phyloP scores from a whole-genome alignment of 2,797 vertebrate genomes.

The Gymnothorax reevesii region DNA sequence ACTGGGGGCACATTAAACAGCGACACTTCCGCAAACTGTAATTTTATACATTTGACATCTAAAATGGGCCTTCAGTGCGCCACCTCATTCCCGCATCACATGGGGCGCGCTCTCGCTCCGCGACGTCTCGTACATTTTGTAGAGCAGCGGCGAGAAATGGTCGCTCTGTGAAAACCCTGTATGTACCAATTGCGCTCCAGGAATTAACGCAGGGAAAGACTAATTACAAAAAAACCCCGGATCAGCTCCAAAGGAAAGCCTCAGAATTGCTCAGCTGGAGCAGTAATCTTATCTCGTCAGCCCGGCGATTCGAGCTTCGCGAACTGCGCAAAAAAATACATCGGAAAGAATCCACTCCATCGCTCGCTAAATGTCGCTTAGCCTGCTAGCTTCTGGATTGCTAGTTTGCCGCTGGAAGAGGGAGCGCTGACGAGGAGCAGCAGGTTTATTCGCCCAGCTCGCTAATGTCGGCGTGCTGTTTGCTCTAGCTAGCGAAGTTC shows the following conservation, averaged over 20 bases:
- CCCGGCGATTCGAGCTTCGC: slow-evolving; percentile 51
- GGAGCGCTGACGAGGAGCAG: background rate
- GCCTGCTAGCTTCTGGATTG: slow-evolving; percentile 55
- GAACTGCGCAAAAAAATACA: slow-evolving; percentile 20
- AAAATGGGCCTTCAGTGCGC: slow-evolving; percentile 53
- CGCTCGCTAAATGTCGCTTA: slow-evolving; percentile 39
- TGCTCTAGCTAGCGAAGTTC: background rate
- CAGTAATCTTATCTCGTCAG: slow-evolving; percentile 50
- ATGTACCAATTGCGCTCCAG: slow-evolving; percentile 53
- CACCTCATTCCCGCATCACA: slow-evolving; percentile 56
- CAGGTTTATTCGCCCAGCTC: background rate
- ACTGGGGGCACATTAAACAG: slow-evolving; percentile 32
- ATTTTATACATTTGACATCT: slow-evolving; percentile 53
- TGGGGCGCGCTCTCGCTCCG: slow-evolving; percentile 58
- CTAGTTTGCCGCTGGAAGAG: slow-evolving; percentile 6
- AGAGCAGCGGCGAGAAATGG: slow-evolving; percentile 51
- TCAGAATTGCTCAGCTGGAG: slow-evolving; percentile 57
- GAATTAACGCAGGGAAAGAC: slow-evolving; percentile 13
- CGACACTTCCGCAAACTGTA: slow-evolving; percentile 52
- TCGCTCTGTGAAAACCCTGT: slow-evolving; percentile 55
- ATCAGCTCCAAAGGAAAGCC: slow-evolving; percentile 46
- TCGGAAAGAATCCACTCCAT: slow-evolving; percentile 48
- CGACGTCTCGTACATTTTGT: slow-evolving; percentile 58
- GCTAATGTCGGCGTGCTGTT: background rate
- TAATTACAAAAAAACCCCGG: slow-evolving; percentile 23